A percentile compares a stretch with the other conserved stretches of the same genome.
phyloP scores from a whole-genome alignment of 2,888 invertebrate species.

The Drosophila parthenogenetica region DNA sequence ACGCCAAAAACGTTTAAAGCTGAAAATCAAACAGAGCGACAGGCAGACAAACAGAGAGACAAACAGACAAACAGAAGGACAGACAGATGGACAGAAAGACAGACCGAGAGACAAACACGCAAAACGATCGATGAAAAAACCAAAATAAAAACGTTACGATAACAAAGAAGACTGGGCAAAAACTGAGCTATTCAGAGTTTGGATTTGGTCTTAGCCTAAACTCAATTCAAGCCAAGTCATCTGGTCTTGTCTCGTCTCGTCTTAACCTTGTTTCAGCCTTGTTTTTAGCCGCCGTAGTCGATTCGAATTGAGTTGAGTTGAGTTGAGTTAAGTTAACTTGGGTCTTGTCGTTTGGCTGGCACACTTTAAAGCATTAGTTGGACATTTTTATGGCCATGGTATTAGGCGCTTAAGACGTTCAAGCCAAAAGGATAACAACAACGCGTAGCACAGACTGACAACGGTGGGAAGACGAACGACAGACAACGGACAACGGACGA shows the following conservation, averaged over 20 bases:
- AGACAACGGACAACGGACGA: slow-evolving; percentile 10
- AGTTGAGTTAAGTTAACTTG: slow-evolving; percentile 38
- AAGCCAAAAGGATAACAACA: slow-evolving; percentile 82
- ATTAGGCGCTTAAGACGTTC: slow-evolving; percentile 81
- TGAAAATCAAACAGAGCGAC: slow-evolving; percentile 68
- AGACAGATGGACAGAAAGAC: slow-evolving; percentile 28
- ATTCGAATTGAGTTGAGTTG: slow-evolving; percentile 35
- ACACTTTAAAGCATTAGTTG: slow-evolving; percentile 82
- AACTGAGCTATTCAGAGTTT: slow-evolving; percentile 27
- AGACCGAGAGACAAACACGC: slow-evolving; percentile 53
- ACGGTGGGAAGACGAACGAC: slow-evolving; percentile 32
- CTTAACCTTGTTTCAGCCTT: slow-evolving; percentile 9
- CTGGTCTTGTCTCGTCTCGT: slow-evolving; percentile 8
- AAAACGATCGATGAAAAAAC: slow-evolving; percentile 74
- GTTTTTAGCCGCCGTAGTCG: slow-evolving; percentile 29
- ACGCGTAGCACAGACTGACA: slow-evolving; percentile 45
- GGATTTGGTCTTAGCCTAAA: slow-evolving; percentile 18
- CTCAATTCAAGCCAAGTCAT: slow-evolving; percentile 35
- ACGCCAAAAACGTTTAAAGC: slow-evolving; percentile 61
- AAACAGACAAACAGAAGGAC: slow-evolving; percentile 47
- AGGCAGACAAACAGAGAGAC: slow-evolving; percentile 26
- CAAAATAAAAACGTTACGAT: slow-evolving; percentile 45
- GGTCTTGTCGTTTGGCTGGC: slow-evolving; percentile 64
- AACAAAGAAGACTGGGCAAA: slow-evolving; percentile 34
- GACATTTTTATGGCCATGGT: slow-evolving; percentile 80